Evolutionary conservation across 2,113 vertebrate species (phyloP), one percentile per base, ranked within the genome.

Genomic region (Dascyllus trimaculatus): DNA sequence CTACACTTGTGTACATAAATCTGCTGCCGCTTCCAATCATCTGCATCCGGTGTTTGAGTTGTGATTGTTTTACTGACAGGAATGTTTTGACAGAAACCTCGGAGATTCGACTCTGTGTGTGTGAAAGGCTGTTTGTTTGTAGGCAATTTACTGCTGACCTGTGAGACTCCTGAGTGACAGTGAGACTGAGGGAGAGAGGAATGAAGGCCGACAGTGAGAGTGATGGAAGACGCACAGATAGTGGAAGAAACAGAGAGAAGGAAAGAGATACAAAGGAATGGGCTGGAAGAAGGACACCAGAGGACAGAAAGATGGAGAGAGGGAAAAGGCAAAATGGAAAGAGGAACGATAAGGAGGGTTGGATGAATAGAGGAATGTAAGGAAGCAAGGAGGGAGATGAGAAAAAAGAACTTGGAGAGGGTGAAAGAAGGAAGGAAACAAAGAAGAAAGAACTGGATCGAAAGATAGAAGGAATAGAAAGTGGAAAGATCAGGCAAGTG

Each of bases 1-100:
- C 51, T 46, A 9, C 68, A 53, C 57, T 54, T 76, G 74, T 63
- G 65, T 32, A 11, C 52, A 60, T 65, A 46, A 62, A 58, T 73
- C 49, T 35, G 15, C 35, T 52, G 11, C 18, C 56, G 13, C 14
- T 54, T 73, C 17, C 29, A 13, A 14, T 69, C 54, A 48, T 57
- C 63, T 52, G 5, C 59, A 11, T 45, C 24, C 21, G 62, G 52
- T 53, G 2, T 40, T n/a, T 29, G 58, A 24, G 58, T 48, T 67
- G 21, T 57, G 6, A 75, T 24, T 51, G 53, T 45, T 5, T 72
- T 70, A 56, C 38, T 13, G 51, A 1, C 17, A 0, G 26, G 45
- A 45, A 3, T 9, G 45, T 73, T 68, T 58, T 65, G 61, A 73
- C 58, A 75, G 26, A 65, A 69, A 54, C 2, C 29, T 69, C 48